Conservation (phyloP, 2,113 vertebrate genomes). For the Calypte anna region DNA sequence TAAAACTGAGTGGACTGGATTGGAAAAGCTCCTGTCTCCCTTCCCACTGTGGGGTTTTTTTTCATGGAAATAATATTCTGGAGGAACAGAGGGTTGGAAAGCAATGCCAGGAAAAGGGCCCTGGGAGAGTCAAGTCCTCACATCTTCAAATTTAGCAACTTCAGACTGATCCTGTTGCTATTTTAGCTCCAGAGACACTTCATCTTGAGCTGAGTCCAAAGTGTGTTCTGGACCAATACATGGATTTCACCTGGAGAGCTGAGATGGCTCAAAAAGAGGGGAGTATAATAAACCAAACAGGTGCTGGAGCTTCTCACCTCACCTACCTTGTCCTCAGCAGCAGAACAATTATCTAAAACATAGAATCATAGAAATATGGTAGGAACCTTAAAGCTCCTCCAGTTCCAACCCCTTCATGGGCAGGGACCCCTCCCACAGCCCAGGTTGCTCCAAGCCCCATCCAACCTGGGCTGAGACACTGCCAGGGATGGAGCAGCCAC, state of each 20-base stretch:
- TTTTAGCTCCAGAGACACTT: not conserved
- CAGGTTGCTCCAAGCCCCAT: too few relatives aligned
- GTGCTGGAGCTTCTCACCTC: not conserved
- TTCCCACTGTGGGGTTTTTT: not conserved
- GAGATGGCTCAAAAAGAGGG: not conserved
- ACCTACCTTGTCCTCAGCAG: rapidly evolving
- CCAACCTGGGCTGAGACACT: too few relatives aligned
- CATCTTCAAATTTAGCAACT: not conserved
- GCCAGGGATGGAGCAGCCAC: too few relatives aligned
- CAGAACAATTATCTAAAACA: not conserved
- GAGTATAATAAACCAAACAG: not conserved
- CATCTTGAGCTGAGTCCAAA: not conserved
- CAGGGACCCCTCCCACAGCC: too few relatives aligned
- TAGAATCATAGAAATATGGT: too few relatives aligned
- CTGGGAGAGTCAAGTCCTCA: not conserved
- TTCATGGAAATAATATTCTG: not conserved
- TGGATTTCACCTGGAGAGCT: not conserved
- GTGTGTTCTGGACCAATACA: rapidly evolving
- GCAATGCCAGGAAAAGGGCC: not conserved
- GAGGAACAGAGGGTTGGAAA: not conserved
- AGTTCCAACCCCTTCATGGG: too few relatives aligned
- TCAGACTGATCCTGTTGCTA: not conserved
- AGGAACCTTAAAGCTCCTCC: too few relatives aligned
- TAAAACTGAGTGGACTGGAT: constrained; percentile 4
- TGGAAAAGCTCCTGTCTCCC: not conserved